Conservation (phyloP, 2,113 vertebrate genomes). For the Microcebus jonahi region DNA sequence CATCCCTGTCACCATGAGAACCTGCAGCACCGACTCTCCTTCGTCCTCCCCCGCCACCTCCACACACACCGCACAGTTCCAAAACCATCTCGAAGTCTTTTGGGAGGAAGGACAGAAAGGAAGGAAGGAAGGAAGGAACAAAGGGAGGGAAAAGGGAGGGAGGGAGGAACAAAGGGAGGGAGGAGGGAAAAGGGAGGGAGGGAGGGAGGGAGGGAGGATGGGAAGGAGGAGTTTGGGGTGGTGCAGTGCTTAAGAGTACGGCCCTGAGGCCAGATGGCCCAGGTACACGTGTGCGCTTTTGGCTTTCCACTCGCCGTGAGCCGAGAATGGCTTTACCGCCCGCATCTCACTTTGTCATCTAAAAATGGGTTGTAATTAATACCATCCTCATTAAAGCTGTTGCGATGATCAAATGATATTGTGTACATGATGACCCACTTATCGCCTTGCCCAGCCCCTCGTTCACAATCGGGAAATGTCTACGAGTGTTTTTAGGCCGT, state of each 20-base stretch:
- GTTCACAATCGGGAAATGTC: background rate
- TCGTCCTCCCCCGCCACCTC: background rate
- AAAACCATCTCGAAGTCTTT: background rate
- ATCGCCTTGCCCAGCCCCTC: background rate
- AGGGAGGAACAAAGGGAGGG: too few relatives aligned
- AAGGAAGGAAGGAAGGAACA: too few relatives aligned
- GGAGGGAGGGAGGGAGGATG: background rate
- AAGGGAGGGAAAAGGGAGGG: too few relatives aligned
- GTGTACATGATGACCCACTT: background rate
- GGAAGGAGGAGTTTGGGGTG: background rate
- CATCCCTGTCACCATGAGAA: background rate
- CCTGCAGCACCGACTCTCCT: background rate
- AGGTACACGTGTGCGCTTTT: too few relatives aligned
- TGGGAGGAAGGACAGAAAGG: background rate
- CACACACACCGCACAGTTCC: background rate
- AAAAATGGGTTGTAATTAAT: background rate
- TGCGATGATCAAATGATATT: background rate
- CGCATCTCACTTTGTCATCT: background rate
- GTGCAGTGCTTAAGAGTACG: background rate
- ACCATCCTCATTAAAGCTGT: background rate
- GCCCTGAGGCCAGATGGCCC: background rate
- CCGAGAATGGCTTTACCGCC: background rate
- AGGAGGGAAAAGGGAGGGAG: too few relatives aligned
- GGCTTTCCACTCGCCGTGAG: background rate
- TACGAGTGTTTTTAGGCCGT: background rate